Evolutionary conservation across 1,140 invertebrate species (phyloP), one percentile per base, ranked within the genome.

Genomic region (Leptinotarsa defecta): DNA sequence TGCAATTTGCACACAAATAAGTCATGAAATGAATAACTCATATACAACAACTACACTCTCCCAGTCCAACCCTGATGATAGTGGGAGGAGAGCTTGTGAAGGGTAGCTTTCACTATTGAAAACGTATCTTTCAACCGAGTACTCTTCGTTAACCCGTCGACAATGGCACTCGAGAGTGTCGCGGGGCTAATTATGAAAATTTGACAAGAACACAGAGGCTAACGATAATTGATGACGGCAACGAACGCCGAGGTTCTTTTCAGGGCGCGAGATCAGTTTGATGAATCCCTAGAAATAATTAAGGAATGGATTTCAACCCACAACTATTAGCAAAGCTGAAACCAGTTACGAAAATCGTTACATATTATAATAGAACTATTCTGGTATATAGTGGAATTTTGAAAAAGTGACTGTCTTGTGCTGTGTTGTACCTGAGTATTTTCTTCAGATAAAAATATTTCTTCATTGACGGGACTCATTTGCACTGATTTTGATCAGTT

Each of bases 171-270:
- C 81, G 62, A 76, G 79, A 73, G 73, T 78, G 76, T 71, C 77
- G 77, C 64, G 76, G 78, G 78, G 76, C 81, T 83, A 83, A 83
- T 83, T 83, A 83, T 81, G 81, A 82, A 80, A 81, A 83, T 83
- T 83, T 82, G 81, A 83, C 70, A 72, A 72, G 70, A 77, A 71
- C 75, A 77, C 63, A 19, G 79, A 27, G 74, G 68, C 74, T 79
- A 81, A 80, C 79, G 77, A 78, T 80, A 80, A 80, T 81, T 81
- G 78, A 81, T 81, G 76, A 79, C 73, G 73, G 73, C 49, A 27
- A 20, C 13, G 34, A 19, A 57, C 52, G 73, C 72, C 34, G 78
- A 34, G 57, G 74, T 80, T 79, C 79, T 80, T 80, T 81, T 77
- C 77, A 77, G 74, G 79, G 76, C 76, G 61, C 43, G 73, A 73